Percentiles rank a stretch among this genome's conserved stretches.
These are phyloP conservation scores for Camptogramma bilineatum DNA, from an alignment of 2,888 invertebrate genomes.

Conservation along the genomic window DNA sequence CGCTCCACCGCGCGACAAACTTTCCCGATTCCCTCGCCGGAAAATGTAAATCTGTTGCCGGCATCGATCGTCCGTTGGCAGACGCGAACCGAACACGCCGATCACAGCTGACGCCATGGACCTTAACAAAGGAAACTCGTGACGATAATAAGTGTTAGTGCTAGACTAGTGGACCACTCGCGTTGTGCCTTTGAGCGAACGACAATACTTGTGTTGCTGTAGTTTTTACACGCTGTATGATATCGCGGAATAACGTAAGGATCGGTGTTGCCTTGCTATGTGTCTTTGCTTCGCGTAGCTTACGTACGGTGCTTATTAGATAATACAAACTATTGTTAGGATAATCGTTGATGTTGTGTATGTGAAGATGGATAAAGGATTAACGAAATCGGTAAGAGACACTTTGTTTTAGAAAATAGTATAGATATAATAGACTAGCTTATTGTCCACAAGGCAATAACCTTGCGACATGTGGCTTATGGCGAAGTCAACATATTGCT, in stretches of 20 bases:
- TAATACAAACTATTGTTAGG: slow-evolving; percentile 47
- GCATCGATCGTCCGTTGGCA: slow-evolving; percentile 79
- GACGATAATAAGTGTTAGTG: slow-evolving; percentile 65
- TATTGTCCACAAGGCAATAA: slow-evolving; percentile 63
- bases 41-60: slow-evolving; percentile 84
- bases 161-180: slow-evolving; percentile 79
- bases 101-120: slow-evolving; percentile 80
- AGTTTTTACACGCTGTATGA: slow-evolving; percentile 68
- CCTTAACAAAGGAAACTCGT: slow-evolving; percentile 72
- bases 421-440: slow-evolving; percentile 43
- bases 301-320: slow-evolving; percentile 78
- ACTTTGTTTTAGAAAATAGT: slow-evolving; percentile 37
- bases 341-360: slow-evolving; percentile 36
- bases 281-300: slow-evolving; percentile 83
- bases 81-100: slow-evolving; percentile 73
- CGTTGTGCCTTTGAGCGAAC: slow-evolving; percentile 77
- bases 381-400: slow-evolving; percentile 61
- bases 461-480: slow-evolving; percentile 75
- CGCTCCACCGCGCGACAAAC: slow-evolving; percentile 79
- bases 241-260: slow-evolving; percentile 70
- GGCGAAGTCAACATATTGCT: slow-evolving; percentile 66
- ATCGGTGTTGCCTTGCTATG: slow-evolving; percentile 84
- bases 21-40: slow-evolving; percentile 82
- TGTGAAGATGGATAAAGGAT: slow-evolving; percentile 52
- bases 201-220: slow-evolving; percentile 65